Percentiles rank a stretch among this genome's conserved stretches.
Evolutionary conservation across 2,113 vertebrate genomes (phyloP).

Genomic region (Ranitomeya imitator): DNA sequence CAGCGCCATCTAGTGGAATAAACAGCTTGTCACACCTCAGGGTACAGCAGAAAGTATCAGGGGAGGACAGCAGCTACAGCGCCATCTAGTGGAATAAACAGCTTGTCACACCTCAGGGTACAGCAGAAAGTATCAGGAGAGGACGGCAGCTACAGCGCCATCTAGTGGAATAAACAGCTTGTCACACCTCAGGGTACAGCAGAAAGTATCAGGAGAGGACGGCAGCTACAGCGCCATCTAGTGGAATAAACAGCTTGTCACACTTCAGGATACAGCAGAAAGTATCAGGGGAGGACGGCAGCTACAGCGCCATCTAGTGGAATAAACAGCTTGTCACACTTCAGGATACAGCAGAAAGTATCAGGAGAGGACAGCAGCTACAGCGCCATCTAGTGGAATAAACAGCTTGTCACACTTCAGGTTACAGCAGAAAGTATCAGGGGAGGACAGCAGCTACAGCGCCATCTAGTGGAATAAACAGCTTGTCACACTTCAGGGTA

Average conservation of each 20-base stretch:
- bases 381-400: background rate
- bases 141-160: background rate
- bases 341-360: no score
- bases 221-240: background rate
- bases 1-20: background rate
- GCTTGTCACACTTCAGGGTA: no score
- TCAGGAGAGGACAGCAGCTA: background rate
- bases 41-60: no score
- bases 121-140: no score
- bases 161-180: background rate
- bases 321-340: no score
- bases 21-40: no score
- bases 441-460: background rate
- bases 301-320: slow-evolving; percentile 1
- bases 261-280: no score
- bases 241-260: background rate
- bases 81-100: background rate
- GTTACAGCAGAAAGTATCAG: background rate
- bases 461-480: background rate
- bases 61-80: background rate
- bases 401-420: background rate
- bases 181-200: no score
- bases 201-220: no score
- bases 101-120: no score
- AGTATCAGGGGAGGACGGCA: no score